Base-by-base conservation (phyloP, 2,888 invertebrate species). In the Oscheius sp. region DNA sequence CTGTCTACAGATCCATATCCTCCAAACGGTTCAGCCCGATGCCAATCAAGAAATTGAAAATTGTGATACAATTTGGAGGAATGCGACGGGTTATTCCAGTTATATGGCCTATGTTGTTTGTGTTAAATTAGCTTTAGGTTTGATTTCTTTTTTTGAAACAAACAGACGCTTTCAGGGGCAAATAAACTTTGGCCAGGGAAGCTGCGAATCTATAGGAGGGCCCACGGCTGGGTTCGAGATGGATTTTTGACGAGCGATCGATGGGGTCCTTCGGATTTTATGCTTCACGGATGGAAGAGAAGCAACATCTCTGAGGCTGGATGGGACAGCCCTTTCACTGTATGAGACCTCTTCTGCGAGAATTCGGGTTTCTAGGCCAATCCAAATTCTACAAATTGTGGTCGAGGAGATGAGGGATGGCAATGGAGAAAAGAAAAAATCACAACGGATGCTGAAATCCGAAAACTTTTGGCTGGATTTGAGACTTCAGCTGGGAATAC, bases 61-160 rank as follows among this genome's bases (percentile, higher is more conserved):
- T 17, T 85, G 85, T 53, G 75, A 81, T 42, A 55, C 64, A 33
- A 73, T 81, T 29, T 84, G 84, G 84, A 79, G 76, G 50, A 73
- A 78, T 25, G 82, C 75, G 3, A 79, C 71, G 0, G 75, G 70
- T 46, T 84, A 84, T 71, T 81, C 82, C 61, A 78, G 79, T 8
- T 84, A 84, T 70, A 84, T 84, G 84, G 81, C 78, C 29, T 84
- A 76, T 69, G 84, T 84, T 20, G 79, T 79, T 27, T 84, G 84
- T 69, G 76, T 77, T 55, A 84, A 84, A 69, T 50, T 82, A 50
- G 72, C 75, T 17, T 63, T 82, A 6, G 83, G 82, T 72, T 71
- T 69, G 46, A n/a, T n/a, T n/a, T n/a, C n/a, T n/a, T n/a, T n/a
- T n/a, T n/a, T 33, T 61, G 74, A 71, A 65, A 48, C 10, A 82